These are phyloP conservation scores for Himantopus leucocephalus DNA, from an alignment of 2,113 vertebrate species.

Conservation along the genomic window DNA sequence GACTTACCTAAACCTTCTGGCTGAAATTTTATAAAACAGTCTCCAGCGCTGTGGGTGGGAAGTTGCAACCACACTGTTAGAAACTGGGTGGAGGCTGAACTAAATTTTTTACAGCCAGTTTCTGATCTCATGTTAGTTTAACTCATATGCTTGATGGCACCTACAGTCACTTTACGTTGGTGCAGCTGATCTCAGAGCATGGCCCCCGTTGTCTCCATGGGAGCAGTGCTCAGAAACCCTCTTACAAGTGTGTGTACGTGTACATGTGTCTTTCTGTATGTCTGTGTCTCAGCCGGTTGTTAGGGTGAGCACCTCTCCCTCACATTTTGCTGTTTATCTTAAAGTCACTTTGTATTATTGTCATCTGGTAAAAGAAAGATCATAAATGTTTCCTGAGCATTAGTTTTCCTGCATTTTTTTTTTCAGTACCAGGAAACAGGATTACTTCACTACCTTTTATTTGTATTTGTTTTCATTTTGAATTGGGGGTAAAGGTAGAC, in stretches of 20 bases:
- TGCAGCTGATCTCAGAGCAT: not conserved
- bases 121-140: constrained; percentile 52
- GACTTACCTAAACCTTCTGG: not conserved
- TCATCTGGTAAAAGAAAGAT: not conserved
- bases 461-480: not conserved
- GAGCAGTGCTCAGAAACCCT: not conserved
- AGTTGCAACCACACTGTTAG: not conserved
- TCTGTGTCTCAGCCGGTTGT: not conserved
- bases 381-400: not conserved
- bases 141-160: not conserved
- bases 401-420: not conserved
- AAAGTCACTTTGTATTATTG: not conserved
- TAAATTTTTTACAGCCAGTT: constrained; percentile 33
- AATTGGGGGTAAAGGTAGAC: not conserved
- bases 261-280: not conserved
- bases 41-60: constrained; percentile 42
- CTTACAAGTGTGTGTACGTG: not conserved
- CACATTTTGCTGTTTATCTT: not conserved
- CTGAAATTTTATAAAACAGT: not conserved
- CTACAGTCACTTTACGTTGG: not conserved
- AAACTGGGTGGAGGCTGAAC: constrained; percentile 39
- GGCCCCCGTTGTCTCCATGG: not conserved
- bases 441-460: not conserved
- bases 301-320: not conserved
- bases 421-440: not conserved